Evolutionary conservation across 2,113 vertebrate species (phyloP), one percentile per base, ranked within the genome.

Genomic region (Dasyornis broadbenti): DNA sequence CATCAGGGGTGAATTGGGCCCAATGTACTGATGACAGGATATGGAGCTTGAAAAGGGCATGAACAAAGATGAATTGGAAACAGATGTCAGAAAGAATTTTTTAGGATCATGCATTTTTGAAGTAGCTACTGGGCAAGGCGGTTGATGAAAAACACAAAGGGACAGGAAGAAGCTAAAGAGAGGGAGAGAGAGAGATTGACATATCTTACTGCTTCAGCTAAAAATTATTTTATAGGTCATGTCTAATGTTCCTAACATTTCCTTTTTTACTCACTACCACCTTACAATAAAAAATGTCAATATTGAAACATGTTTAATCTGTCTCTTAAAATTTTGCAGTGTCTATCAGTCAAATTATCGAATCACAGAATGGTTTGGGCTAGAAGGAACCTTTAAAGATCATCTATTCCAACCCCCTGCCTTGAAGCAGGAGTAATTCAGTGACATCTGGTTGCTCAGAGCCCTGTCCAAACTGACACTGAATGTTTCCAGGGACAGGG

Each of bases 11-110:
- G 71, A 94, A 52, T 19, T 76, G 72, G 39, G 8, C 75, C 54
- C 45, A 54, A 27, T 50, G 26, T 79, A 76, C 57, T 85, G 27
- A 76, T 84, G 52, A 57, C 66, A 91, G 39, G 49, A 33, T 65
- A 63, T 27, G 7, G 59, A 87, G 45, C 23, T 80, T 85, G 57
- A 87, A 91, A 95, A 94, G 47, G 54, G 21, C 71, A 77, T 53
- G 54, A 72, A 91, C 92, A 92, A 89, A 77, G 65, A 80, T 91
- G 44, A 90, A 86, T 63, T 90, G 13, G 75, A 94, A 94, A 80
- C 54, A 94, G 61, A 87, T 90, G 78, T 91, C 90, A 93, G 59
- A 79, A 95, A 44, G 37, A 47, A 92, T 95, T 87, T 95, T 95
- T 87, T 87, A 65, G 65, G 87, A 65, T 87, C 45, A 16, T 82